Evolutionary conservation across 2,113 vertebrate genomes (phyloP), one percentile per base, ranked within the genome.

Genomic region (Strigops habroptila): DNA sequence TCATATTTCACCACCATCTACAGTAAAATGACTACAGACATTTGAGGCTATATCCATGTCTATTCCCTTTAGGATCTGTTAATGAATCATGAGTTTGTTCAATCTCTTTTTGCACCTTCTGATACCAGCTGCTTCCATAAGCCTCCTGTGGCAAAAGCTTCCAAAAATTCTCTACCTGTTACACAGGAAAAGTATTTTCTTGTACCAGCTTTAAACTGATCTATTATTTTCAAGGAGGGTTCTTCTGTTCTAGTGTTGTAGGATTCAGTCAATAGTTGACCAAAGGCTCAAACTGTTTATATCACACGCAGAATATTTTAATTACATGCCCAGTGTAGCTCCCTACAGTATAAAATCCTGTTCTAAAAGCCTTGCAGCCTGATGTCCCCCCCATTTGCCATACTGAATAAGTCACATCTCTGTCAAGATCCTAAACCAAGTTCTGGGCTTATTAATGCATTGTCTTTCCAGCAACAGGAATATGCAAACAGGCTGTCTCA

Each of bases 351-450:
- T 9, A 44, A 85, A 90, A 28, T 30, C 55, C 62, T 35, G 4
- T 43, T 79, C 44, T 49, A 63, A 80, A 90, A 81, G 35, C 41
- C 35, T 82, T 63, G 84, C 60, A 37, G 22, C 8, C 63, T 78
- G 35, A 48, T 2, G 0, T 33, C 16, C 2, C 9, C 14, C 2
- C 9, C 7, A 8, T 14, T 83, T 53, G 30, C 49, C 55, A 59
- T 35, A 46, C 3, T 2, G 69, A 48, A 35, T 78, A 63, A 84
- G 13, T n/a, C 41, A 52, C 30, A 30, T 41, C 39, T 74, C 76
- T 86, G 59, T 41, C 60, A 75, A 59, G 62, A 31, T 43, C 25
- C 14, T 49, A 55, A 52, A 41, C 25, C 30, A 35, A 81, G 16
- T 39, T 44, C 37, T 71, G 51, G 1, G 27, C 43, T 21, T 19